Conservation (phyloP, 1,140 invertebrate genomes). For the Idris sp. region DNA sequence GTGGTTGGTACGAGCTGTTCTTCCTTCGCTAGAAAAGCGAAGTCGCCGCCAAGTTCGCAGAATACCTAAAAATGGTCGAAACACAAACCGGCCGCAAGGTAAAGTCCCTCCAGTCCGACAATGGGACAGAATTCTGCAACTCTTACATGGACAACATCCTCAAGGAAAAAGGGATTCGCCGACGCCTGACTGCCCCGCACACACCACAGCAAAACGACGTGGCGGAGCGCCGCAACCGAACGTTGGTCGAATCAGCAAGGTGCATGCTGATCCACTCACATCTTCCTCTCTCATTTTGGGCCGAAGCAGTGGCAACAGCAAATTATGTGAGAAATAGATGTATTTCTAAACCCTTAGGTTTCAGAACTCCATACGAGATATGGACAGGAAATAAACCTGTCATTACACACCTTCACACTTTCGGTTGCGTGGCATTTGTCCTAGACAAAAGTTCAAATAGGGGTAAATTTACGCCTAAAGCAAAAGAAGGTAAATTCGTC, state of each 20-base stretch:
- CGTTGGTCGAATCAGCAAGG: constrained; percentile 50
- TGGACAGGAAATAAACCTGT: constrained; percentile 67
- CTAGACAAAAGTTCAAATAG: constrained; percentile 6
- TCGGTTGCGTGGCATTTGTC: constrained; percentile 10
- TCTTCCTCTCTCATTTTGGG: constrained; percentile 16
- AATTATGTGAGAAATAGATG: constrained; percentile 60
- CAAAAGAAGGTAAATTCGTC: constrained; percentile 49
- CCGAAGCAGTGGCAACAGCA: constrained; percentile 72
- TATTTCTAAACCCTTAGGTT: constrained; percentile 9
- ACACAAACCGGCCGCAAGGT: background rate
- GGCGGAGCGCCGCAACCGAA: constrained; percentile 16
- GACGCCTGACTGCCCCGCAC: constrained; percentile 33
- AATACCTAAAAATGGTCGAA: background rate
- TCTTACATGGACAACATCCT: constrained; percentile 4
- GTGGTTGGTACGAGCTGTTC: background rate
- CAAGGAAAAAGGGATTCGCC: constrained; percentile 1
- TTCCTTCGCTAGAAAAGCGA: background rate
- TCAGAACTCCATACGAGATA: constrained; percentile 19
- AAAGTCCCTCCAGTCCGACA: background rate
- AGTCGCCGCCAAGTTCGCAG: background rate
- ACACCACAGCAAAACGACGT: constrained; percentile 22
- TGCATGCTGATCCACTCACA: constrained; percentile 33
- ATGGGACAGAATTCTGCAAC: constrained; percentile 6
- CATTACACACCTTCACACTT: constrained; percentile 41
- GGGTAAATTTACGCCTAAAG: constrained; percentile 38